These are phyloP conservation scores for Leucoraja ocellata DNA, from an alignment of 2,797 vertebrate species.

Conservation along the genomic window DNA sequence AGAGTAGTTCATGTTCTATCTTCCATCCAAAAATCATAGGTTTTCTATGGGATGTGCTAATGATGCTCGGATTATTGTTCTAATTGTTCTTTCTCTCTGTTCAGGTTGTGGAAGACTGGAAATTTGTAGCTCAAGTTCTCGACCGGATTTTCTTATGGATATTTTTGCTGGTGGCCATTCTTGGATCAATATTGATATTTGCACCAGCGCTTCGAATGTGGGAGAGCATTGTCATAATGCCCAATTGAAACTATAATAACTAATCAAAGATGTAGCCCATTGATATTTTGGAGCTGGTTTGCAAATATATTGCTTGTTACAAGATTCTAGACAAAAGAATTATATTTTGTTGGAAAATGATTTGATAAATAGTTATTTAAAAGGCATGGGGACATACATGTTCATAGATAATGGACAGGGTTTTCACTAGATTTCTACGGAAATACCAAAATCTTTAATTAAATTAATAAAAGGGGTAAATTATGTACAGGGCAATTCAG, in stretches of 20 bases:
- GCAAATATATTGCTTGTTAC: background rate
- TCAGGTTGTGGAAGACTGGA: slow-evolving; percentile 92
- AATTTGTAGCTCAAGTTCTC: slow-evolving; percentile 87
- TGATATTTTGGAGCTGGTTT: slow-evolving; percentile 3
- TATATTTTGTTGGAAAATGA: background rate
- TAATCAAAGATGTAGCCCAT: background rate
- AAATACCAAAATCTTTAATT: too few species aligned
- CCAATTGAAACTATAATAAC: background rate
- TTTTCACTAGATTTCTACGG: background rate
- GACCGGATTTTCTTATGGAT: slow-evolving; percentile 89
- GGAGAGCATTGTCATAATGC: slow-evolving; percentile 53
- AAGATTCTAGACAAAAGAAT: background rate
- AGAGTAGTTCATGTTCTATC: too few species aligned
- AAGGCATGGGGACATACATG: background rate
- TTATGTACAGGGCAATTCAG: too few species aligned
- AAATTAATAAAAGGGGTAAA: too few species aligned
- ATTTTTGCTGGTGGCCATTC: slow-evolving; percentile 77
- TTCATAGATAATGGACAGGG: background rate
- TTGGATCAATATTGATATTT: slow-evolving; percentile 82
- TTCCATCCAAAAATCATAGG: background rate
- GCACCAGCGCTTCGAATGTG: slow-evolving; percentile 81
- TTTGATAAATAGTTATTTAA: background rate
- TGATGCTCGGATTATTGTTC: background rate
- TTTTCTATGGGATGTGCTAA: background rate
- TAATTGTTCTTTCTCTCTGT: slow-evolving; percentile 42